Conservation (phyloP, 2,797 vertebrate genomes). For the Cuculus canorus region DNA sequence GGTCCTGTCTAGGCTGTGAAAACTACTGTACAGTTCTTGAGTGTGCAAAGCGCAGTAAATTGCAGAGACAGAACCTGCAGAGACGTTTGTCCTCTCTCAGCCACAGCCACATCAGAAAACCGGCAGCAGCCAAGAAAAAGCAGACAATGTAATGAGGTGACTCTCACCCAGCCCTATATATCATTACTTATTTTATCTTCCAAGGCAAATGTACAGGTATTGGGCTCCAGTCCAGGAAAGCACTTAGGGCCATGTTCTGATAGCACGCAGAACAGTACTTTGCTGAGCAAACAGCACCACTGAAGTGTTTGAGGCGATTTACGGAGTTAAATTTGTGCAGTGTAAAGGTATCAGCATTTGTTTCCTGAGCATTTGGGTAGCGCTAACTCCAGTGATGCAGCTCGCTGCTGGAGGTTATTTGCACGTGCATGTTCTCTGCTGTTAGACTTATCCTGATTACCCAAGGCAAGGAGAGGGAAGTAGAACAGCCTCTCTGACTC, state of each 20-base stretch:
- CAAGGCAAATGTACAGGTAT: conserved; percentile 36
- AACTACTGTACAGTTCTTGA: neutral
- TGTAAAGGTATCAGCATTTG: neutral
- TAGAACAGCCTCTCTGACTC: neutral
- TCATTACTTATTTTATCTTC: conserved; percentile 57
- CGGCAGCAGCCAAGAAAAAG: conserved; percentile 48
- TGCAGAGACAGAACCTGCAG: neutral
- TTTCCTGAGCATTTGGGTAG: neutral
- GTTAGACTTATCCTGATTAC: neutral
- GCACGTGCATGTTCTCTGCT: neutral
- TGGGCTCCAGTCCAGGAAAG: conserved; percentile 56
- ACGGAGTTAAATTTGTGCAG: neutral
- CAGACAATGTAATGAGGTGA: conserved; percentile 53
- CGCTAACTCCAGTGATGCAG: neutral
- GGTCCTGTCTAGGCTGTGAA: neutral
- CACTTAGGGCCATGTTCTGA: conserved; percentile 51
- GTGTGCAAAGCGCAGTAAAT: neutral
- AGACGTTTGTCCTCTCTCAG: conserved; percentile 1
- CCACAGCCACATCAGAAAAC: neutral
- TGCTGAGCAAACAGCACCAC: neutral
- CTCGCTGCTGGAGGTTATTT: neutral
- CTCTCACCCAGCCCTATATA: conserved; percentile 38
- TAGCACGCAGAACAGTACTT: neutral
- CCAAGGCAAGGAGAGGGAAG: neutral
- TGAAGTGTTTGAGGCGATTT: neutral